Evolutionary conservation across 2,797 vertebrate genomes (phyloP), one percentile per base, ranked within the genome.

Genomic region (Paratrypauchen microcephalus): DNA sequence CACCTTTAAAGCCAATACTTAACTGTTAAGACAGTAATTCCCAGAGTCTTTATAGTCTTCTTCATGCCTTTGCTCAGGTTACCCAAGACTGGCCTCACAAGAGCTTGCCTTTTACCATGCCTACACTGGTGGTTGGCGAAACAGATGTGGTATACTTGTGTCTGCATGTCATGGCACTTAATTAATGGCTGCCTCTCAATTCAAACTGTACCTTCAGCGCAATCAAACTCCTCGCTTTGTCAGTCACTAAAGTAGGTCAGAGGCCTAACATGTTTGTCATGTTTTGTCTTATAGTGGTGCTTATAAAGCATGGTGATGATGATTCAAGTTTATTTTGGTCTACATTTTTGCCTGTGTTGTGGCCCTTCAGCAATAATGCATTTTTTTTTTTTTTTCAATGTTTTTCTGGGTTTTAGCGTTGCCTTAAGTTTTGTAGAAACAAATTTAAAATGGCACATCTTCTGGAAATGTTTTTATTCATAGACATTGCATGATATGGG

Each of bases 1-100:
- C 23, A 79, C 82, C 81, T 81, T 57, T 62, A 47, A 61, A 79
- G 71, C 86, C 76, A 75, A 45, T 64, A 70, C 82, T 48, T 71
- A 61, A 70, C 76, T 89, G 71, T 73, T 75, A 71, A 81, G 82
- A 64, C 75, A 74, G 72, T 78, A 48, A 66, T 70, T 21, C 54
- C 63, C 67, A 74, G 66, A 12, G 68, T 82, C 73, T 84, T 80
- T 86, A 91, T 88, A 90, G 89, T 81, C 75, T 88, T 72, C 84
- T 86, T 91, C 90, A 83, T 93, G 88, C 92, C 85, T 93, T 87
- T 92, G 89, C 92, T 92, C 84, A 94, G 92, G 92, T 93, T 93
- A 90, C 89, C 88, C 88, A 91, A 91, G 92, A 93, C 87, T 86
- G 87, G 85, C 87, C 69, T 88, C 88, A 84, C 91, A 92, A 85